These are phyloP conservation scores for Nemurella pictetii DNA, from an alignment of 2,888 invertebrate species.

Conservation along the genomic window DNA sequence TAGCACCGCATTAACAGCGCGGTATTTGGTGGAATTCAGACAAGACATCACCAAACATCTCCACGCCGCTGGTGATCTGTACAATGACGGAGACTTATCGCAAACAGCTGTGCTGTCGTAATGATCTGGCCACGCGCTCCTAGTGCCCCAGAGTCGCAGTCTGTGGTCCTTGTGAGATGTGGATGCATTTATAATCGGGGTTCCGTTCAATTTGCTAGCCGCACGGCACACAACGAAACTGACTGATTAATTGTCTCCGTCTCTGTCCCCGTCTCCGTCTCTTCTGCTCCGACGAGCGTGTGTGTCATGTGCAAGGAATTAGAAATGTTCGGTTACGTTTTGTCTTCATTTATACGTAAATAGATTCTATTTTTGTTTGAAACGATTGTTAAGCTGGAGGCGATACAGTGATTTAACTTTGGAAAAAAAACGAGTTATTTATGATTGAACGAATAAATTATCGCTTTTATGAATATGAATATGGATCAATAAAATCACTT, in stretches of 20 bases:
- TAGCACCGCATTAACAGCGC: too few species aligned
- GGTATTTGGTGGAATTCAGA: too few species aligned
- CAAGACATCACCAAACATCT: too few species aligned
- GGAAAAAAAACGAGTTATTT: background rate
- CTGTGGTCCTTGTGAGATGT: too few species aligned
- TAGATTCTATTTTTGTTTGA: background rate
- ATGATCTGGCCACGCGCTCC: too few species aligned
- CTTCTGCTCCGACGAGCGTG: too few species aligned
- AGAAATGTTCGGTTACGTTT: background rate
- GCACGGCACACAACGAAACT: background rate
- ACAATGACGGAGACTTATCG: background rate
- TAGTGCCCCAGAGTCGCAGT: background rate
- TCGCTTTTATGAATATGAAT: background rate
- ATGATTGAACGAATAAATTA: background rate
- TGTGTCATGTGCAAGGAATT: too few species aligned
- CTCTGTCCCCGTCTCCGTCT: too few species aligned
- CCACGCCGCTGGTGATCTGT: background rate
- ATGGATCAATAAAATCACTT: background rate
- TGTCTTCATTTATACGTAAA: background rate
- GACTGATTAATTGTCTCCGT: too few species aligned
- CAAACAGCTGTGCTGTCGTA: background rate
- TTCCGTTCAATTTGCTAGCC: background rate
- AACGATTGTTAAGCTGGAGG: background rate
- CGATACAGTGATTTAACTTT: background rate
- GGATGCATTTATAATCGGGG: background rate